These are phyloP conservation scores for Pterocles gutturalis DNA, from an alignment of 2,113 vertebrate species.

Conservation along the genomic window DNA sequence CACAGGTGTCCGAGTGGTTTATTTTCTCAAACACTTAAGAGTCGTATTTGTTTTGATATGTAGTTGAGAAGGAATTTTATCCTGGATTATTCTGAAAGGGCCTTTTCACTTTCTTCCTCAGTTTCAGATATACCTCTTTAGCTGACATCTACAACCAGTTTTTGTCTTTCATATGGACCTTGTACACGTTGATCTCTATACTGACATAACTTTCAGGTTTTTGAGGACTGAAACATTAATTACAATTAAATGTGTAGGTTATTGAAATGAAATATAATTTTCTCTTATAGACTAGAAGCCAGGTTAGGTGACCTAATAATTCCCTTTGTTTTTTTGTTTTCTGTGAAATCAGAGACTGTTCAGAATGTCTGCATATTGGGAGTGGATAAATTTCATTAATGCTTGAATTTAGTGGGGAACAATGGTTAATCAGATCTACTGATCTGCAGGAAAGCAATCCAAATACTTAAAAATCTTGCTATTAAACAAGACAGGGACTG, in stretches of 20 bases:
- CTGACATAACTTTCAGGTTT: not conserved
- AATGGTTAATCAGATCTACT: conserved; percentile 3
- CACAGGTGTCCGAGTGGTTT: conserved; percentile 18
- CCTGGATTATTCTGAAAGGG: not conserved
- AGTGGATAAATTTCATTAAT: not conserved
- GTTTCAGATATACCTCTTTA: not conserved
- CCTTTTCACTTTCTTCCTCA: not conserved
- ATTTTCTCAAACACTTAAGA: not conserved
- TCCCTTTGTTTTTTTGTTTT: not conserved
- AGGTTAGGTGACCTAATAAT: not conserved
- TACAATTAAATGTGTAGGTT: not conserved
- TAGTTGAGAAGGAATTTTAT: not conserved
- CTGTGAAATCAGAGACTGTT: not conserved
- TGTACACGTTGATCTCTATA: not conserved
- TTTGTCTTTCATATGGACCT: not conserved
- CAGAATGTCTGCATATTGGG: not conserved
- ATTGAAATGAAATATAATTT: not conserved
- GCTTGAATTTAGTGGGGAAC: not conserved
- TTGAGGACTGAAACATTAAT: not conserved
- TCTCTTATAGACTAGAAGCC: not conserved
- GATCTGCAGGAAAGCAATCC: not conserved
- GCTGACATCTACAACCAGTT: not conserved
- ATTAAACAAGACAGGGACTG: not conserved
- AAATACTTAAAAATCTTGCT: not conserved
- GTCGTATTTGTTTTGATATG: not conserved